Conservation (phyloP, 2,888 invertebrate species). For the Trypoxylon attenuatum region DNA sequence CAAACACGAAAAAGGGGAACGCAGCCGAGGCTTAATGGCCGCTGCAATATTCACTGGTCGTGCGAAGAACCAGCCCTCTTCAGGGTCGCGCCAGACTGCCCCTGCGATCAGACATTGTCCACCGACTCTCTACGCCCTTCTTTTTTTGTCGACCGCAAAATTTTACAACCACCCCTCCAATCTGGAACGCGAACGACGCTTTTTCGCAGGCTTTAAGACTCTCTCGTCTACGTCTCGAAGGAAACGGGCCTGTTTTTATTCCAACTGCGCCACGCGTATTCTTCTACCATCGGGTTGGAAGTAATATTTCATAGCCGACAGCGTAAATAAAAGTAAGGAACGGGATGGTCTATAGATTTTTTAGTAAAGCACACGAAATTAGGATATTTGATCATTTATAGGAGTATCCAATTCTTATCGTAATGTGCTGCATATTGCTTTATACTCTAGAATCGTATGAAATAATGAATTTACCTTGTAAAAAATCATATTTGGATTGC, state of each 20-base stretch:
- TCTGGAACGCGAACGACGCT: background rate
- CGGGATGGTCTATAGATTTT: background rate
- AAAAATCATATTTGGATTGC: too few relatives aligned
- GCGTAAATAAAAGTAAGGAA: slow-evolving; percentile 31
- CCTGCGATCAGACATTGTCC: slow-evolving; percentile 27
- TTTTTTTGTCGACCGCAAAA: background rate
- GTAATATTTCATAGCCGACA: slow-evolving; percentile 37
- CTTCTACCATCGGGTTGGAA: slow-evolving; percentile 18
- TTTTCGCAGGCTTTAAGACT: background rate
- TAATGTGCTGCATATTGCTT: too few relatives aligned
- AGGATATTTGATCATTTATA: slow-evolving; percentile 41
- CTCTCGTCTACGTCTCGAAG: background rate
- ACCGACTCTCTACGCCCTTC: background rate
- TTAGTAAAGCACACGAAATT: slow-evolving; percentile 32
- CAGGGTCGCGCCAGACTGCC: slow-evolving; percentile 16
- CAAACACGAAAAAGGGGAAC: slow-evolving; percentile 24
- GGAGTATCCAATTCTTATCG: too few relatives aligned
- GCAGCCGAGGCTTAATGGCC: slow-evolving; percentile 36
- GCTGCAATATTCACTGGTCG: slow-evolving; percentile 50
- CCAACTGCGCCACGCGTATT: slow-evolving; percentile 2
- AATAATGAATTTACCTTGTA: too few relatives aligned
- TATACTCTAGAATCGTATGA: too few relatives aligned
- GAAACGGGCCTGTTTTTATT: slow-evolving; percentile 22
- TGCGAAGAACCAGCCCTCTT: slow-evolving; percentile 24
- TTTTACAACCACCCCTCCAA: background rate